Base-by-base conservation (phyloP, 1,140 invertebrate species). In the Euwallacea similis region DNA sequence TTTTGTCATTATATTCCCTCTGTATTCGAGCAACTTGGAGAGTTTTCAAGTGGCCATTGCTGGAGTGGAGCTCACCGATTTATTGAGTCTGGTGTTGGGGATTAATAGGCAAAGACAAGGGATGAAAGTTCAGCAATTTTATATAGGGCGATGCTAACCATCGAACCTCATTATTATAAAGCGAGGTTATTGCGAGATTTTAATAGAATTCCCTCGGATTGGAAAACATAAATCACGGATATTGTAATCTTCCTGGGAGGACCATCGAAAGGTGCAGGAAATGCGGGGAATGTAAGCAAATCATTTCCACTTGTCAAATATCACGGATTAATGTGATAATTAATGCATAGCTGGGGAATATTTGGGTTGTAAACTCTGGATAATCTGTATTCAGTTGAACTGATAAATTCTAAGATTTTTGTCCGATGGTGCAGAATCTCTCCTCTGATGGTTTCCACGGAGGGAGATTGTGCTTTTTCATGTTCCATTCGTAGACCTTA, bases 1-100 rank as follows among this genome's bases (percentile, higher is more conserved):
- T 69, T 69, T 69, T 66, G 47, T 66, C 63, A 66, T 66, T 66
- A 66, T 66, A 33, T 33, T 33, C 21, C 21, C 21, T 33, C 21
- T 33, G 21, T 33, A 33, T 33, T 33, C 21, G 16, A 53, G 11
- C 21, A 66, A 66, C 21, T 42, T 66, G 33, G 63, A 66, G 63
- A 66, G 63, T 55, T 54, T 66, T 63, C 61, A 63, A 63, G 61
- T 50, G 46, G n/a, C 21, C 21, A 4, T 33, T 33, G 1, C 21
- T 33, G 21, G 21, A 33, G 21, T 33, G 21, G 21, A 33, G 21
- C 21, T 33, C 21, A 33, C 21, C 21, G 21, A 33, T 33, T 33
- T 33, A 33, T 33, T 33, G 21, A 33, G 21, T 33, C 21, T 33
- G 21, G 21, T 33, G 21, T 33, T 33, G 21, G 21, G 21, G 21